Base-by-base conservation (phyloP, 2,797 vertebrate species). In the Nannoperca obscura region DNA sequence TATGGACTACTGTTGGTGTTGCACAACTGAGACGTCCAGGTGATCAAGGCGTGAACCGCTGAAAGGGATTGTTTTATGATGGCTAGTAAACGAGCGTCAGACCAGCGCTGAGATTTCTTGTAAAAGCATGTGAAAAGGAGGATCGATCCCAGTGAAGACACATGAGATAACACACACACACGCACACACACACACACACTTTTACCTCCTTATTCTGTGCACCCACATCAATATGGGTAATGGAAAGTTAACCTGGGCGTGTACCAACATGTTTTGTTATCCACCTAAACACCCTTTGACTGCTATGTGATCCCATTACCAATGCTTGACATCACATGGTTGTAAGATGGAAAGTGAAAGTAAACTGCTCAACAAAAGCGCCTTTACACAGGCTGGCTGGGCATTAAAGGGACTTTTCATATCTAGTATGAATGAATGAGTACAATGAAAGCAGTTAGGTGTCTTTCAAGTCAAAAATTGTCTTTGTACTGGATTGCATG, bases 71-170 rank as follows among this genome's bases (percentile, higher is more conserved):
- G 20, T 54, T 76, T 70, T 47, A 61, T 44, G 8, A 59, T 20
- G 3, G 13, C 24, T 14, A 17, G n/a, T 27, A 52, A 71, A 68
- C 13, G 10, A 42, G 36, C 2, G 30, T 49, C 5, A 36, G 0
- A 27, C 3, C 17, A n/a, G 14, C 19, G 13, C 42, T 42, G 32
- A 38, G 53, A 49, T 76, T 87, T 89, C 53, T 32, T 71, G 69
- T 76, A 92, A 90, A 90, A 87, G 11, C 89, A 90, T 78, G 89
- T 92, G 89, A 94, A 68, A 10, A 38, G 9, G 36, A 49, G 3
- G 6, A 50, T 36, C 40, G 19, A 78, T 3, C 52, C 30, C 69
- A 50, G 3, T 74, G 59, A 64, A 72, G 66, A 72, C 46, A 24
- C 7, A 73, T 75, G 49, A 86, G 40, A 32, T 55, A 12, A 55